phyloP scores from a whole-genome alignment of 2,113 vertebrate genomes.

The Oreochromis spilurus region DNA sequence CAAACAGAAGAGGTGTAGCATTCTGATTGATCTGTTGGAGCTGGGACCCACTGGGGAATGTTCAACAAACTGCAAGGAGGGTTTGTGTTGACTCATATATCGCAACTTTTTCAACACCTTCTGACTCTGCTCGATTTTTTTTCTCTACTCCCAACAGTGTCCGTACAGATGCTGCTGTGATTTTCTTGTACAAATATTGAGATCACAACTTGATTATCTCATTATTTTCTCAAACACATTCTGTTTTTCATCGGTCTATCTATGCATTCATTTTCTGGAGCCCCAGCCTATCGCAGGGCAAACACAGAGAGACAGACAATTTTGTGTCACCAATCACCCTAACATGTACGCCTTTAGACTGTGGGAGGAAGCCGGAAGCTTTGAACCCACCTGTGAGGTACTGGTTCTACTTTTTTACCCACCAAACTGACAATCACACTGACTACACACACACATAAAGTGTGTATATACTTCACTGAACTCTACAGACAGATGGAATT shows the following conservation, averaged over 20 bases:
- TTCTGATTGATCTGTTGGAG: background rate
- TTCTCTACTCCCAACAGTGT: background rate
- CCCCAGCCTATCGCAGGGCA: background rate
- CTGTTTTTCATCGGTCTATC: background rate
- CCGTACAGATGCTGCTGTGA: background rate
- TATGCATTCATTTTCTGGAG: background rate
- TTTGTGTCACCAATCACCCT: background rate
- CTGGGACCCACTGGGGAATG: slow-evolving; percentile 19
- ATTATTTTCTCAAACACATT: background rate
- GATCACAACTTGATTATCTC: background rate
- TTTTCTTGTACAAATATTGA: background rate
- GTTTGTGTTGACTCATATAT: background rate
- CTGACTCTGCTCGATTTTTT: background rate
- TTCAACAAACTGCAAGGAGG: slow-evolving; percentile 11
- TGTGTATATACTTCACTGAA: background rate
- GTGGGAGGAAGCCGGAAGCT: background rate
- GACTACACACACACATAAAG: background rate
- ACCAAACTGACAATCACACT: background rate
- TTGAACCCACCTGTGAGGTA: background rate
- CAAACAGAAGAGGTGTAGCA: background rate
- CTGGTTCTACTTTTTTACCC: background rate
- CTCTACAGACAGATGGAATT: background rate
- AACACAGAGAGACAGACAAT: background rate
- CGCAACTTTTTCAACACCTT: background rate
- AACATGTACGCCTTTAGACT: background rate